phyloP scores from a whole-genome alignment of 2,888 invertebrate genomes.

The Erebia epiphron region DNA sequence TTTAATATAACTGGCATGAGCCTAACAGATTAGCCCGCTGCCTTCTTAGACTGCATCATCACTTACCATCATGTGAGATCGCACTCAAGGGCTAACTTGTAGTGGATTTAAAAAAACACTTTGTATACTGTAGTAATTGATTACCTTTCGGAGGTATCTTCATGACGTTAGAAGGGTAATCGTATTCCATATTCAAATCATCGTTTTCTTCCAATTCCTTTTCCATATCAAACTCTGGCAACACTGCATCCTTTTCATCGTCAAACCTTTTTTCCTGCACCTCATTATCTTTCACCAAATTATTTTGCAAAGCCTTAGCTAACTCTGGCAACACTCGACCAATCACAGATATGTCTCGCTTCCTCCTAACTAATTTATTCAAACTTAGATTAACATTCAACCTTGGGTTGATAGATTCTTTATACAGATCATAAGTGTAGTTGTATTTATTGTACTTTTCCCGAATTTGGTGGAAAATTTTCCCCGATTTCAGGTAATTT shows the following conservation, averaged over 20 bases:
- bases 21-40: no score
- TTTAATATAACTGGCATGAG: no score
- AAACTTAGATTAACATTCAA: conserved; percentile 41
- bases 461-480: conserved; percentile 54
- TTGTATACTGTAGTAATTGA: not conserved
- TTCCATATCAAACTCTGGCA: conserved; percentile 74
- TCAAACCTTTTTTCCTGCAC: conserved; percentile 59
- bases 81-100: no score
- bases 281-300: conserved; percentile 55
- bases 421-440: conserved; percentile 63
- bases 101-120: no score
- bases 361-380: conserved; percentile 50
- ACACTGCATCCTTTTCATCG: conserved; percentile 56
- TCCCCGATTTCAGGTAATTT: conserved; percentile 59
- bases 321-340: conserved; percentile 63
- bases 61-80: no score
- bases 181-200: conserved; percentile 57
- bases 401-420: conserved; percentile 33
- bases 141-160: conserved; percentile 67
- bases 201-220: conserved; percentile 62
- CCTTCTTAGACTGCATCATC: no score
- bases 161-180: conserved; percentile 72
- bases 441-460: conserved; percentile 69
- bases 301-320: conserved; percentile 61
- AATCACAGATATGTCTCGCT: conserved; percentile 60